phyloP scores from a whole-genome alignment of 64 coral and sea anemone species.

The Stylophora pistillata region DNA sequence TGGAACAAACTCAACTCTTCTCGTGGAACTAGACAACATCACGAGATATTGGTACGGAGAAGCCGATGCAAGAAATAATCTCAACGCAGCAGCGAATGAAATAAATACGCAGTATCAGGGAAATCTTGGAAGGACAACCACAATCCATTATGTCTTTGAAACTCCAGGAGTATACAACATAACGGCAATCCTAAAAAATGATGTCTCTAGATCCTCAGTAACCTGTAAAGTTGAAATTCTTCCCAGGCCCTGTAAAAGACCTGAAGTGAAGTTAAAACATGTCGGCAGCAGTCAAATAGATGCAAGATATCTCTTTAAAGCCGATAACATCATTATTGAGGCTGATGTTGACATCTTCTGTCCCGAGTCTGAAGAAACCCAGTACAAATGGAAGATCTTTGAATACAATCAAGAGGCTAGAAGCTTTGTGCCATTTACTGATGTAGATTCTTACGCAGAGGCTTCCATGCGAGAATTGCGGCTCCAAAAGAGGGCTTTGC shows the following conservation, averaged over 20 bases:
- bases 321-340: slow-evolving; percentile 4
- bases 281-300: background rate
- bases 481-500: slow-evolving; percentile 34
- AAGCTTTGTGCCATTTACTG: background rate
- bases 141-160: slow-evolving; percentile 17
- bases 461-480: slow-evolving; percentile 22
- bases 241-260: slow-evolving; percentile 41
- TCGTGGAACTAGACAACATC: slow-evolving; percentile 33
- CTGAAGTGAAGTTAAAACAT: slow-evolving; percentile 22
- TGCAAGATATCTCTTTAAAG: slow-evolving; percentile 21
- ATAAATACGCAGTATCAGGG: background rate
- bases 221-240: slow-evolving; percentile 60
- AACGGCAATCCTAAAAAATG: slow-evolving; percentile 33
- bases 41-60: slow-evolving; percentile 34
- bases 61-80: too few relatives aligned
- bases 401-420: background rate
- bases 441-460: background rate
- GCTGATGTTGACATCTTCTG: slow-evolving; percentile 48
- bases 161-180: slow-evolving; percentile 31
- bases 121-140: background rate
- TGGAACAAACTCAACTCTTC: slow-evolving; percentile 58
- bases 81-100: background rate
- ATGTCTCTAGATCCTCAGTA: slow-evolving; percentile 24
- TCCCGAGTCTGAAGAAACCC: slow-evolving; percentile 54
- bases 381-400: slow-evolving; percentile 59